These are phyloP conservation scores for Neomonachus schauinslandi DNA, from an alignment of 2,113 vertebrate genomes.

Conservation along the genomic window DNA sequence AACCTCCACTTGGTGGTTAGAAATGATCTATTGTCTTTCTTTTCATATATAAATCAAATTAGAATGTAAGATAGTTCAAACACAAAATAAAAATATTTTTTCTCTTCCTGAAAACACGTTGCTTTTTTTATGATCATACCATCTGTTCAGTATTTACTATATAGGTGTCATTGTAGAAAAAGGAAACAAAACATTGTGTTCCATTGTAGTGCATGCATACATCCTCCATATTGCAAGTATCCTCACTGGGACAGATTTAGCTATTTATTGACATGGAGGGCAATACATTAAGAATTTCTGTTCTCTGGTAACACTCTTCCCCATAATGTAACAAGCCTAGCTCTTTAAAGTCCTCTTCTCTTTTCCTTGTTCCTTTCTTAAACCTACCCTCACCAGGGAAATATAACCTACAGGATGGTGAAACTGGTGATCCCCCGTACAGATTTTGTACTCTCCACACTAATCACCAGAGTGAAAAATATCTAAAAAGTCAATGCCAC, in stretches of 20 bases:
- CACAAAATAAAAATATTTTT: constrained; percentile 42
- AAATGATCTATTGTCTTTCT: background rate
- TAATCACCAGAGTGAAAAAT: background rate
- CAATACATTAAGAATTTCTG: background rate
- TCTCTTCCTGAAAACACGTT: constrained; percentile 46
- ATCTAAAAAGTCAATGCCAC: background rate
- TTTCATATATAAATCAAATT: constrained; percentile 43
- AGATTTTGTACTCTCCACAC: background rate
- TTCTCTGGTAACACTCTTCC: background rate
- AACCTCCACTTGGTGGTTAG: background rate
- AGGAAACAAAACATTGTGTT: background rate
- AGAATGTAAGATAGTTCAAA: background rate
- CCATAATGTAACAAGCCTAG: background rate
- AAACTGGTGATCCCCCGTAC: background rate
- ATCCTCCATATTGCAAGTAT: background rate
- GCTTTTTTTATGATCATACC: constrained; percentile 45
- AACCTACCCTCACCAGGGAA: background rate
- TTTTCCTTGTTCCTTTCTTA: background rate
- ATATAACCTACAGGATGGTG: background rate
- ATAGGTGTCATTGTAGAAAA: background rate
- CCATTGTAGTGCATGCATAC: background rate
- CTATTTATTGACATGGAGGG: background rate
- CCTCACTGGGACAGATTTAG: background rate
- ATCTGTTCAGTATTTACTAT: constrained; percentile 55
- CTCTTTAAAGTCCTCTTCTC: background rate